Conservation (phyloP, 2,113 vertebrate species). For the Menura novaehollandiae region DNA sequence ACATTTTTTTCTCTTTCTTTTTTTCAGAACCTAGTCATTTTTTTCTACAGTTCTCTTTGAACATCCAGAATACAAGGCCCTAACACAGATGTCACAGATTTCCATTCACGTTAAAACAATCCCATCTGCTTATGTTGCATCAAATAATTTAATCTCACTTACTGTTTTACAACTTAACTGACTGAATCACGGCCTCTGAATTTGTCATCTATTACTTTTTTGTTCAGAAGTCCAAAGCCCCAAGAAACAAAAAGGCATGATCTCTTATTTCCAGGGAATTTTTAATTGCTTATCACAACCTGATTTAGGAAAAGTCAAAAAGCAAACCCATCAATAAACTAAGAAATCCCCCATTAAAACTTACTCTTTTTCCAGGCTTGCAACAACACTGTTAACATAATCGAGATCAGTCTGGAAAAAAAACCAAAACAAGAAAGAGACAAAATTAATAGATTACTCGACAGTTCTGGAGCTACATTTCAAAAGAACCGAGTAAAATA, state of each 20-base stretch:
- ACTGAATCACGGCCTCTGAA: neutral
- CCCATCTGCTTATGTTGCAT: neutral
- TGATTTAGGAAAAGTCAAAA: neutral
- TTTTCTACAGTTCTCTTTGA: neutral
- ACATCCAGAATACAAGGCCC: neutral
- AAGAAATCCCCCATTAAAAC: constrained; percentile 49
- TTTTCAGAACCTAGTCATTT: neutral
- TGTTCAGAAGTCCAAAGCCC: neutral
- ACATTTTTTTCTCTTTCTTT: neutral
- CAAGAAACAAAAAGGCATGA: neutral
- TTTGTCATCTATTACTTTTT: neutral
- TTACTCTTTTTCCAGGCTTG: constrained; percentile 93
- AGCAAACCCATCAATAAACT: neutral
- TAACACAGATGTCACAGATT: neutral
- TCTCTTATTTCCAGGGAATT: neutral
- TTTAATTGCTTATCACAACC: neutral
- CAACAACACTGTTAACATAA: constrained; percentile 88
- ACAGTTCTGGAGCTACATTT: neutral
- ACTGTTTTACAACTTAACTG: neutral
- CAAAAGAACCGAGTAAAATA: neutral
- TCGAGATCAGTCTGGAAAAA: constrained; percentile 86
- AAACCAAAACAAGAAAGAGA: neutral
- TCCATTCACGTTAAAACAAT: neutral
- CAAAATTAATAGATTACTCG: neutral
- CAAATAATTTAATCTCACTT: constrained; percentile 2